These are phyloP conservation scores for Progne subis DNA, from an alignment of 2,113 vertebrate genomes.

Conservation along the genomic window DNA sequence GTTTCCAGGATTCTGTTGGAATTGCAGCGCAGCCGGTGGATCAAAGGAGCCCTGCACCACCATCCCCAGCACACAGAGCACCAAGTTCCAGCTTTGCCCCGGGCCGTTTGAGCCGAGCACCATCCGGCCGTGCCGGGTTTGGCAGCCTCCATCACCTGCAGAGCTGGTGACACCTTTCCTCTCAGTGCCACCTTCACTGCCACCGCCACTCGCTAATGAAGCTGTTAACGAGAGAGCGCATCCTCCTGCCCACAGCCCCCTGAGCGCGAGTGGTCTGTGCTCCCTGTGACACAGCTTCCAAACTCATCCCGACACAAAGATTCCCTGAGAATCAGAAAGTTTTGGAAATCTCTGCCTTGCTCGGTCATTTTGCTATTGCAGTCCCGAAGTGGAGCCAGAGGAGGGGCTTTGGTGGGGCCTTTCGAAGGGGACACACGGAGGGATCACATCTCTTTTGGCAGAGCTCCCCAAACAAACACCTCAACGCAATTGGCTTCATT, in stretches of 20 bases:
- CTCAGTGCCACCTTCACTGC: not conserved
- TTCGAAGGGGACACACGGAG: not conserved
- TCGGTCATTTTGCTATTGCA: not conserved
- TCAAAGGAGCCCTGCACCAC: not conserved
- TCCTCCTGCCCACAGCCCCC: not conserved
- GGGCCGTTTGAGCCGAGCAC: not conserved
- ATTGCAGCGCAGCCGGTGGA: not conserved
- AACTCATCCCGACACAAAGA: not conserved
- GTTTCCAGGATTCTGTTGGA: not conserved
- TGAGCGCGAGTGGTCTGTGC: not conserved
- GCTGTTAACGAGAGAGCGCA: not conserved
- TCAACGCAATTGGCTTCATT: not conserved
- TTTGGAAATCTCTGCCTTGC: not conserved
- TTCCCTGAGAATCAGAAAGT: not conserved
- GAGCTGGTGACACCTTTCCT: not conserved
- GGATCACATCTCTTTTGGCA: not conserved
- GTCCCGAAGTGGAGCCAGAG: not conserved
- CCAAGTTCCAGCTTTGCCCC: not conserved
- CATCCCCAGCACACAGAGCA: not conserved
- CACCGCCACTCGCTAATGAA: not conserved
- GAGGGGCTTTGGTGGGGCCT: not conserved
- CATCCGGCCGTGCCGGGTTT: accelerated
- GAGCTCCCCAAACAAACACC: not conserved
- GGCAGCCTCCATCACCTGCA: accelerated
- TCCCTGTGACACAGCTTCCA: not conserved